A percentile compares a stretch with the other conserved stretches of the same genome.
These are phyloP conservation scores for Drusus annulatus DNA, from an alignment of 1,140 invertebrate genomes.

Conservation along the genomic window DNA sequence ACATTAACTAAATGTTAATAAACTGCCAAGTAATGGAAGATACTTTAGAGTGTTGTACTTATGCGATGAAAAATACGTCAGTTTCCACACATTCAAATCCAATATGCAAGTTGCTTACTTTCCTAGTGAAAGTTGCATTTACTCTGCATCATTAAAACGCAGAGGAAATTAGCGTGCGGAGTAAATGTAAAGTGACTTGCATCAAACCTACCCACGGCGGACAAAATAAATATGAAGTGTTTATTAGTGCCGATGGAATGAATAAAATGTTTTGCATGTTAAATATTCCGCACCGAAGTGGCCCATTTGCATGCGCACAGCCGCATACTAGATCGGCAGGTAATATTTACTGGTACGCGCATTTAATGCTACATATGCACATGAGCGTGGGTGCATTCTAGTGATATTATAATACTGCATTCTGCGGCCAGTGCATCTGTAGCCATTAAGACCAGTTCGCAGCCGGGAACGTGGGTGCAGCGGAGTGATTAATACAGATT, in stretches of 20 bases:
- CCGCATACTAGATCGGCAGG: conserved; percentile 23
- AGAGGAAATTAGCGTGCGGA: not conserved
- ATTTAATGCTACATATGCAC: not conserved
- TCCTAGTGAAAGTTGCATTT: conserved; percentile 28
- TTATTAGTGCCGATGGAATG: conserved; percentile 38
- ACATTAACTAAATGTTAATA: too few relatives aligned
- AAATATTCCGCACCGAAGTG: conserved; percentile 31
- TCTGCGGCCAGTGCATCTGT: conserved; percentile 20
- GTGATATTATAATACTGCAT: not conserved
- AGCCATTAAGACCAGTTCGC: not conserved
- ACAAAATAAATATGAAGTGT: conserved; percentile 37
- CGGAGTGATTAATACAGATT: conserved; percentile 34
- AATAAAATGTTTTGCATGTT: conserved; percentile 30
- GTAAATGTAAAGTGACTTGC: conserved; percentile 5
- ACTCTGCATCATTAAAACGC: conserved; percentile 2
- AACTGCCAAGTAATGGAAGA: too few relatives aligned
- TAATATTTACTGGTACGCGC: conserved; percentile 13
- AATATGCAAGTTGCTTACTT: not conserved
- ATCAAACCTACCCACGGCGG: conserved; percentile 25
- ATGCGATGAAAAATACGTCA: not conserved
- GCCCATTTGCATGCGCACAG: conserved; percentile 12
- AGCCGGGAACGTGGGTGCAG: conserved; percentile 11
- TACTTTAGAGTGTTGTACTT: too few relatives aligned
- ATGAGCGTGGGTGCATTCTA: not conserved
- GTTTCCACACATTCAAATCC: not conserved